phyloP scores from a whole-genome alignment of 2,888 invertebrate genomes.

The Tubulanus polymorphus region DNA sequence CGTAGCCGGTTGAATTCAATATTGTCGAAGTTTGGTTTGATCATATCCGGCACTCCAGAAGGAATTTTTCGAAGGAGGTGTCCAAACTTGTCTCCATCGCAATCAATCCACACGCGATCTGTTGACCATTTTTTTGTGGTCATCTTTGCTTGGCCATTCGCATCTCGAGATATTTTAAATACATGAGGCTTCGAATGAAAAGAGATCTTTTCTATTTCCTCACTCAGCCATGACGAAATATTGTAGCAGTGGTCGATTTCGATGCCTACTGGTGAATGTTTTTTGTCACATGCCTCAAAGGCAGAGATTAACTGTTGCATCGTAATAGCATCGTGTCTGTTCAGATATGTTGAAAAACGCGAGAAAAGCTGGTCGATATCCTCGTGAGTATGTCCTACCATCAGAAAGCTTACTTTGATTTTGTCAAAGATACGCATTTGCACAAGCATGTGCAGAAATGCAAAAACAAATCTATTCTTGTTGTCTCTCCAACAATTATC shows the following conservation, averaged over 20 bases:
- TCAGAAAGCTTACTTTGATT: slow-evolving; percentile 6
- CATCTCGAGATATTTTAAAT: background rate
- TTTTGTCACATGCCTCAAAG: background rate
- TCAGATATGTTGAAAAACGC: background rate
- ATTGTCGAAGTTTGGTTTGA: background rate
- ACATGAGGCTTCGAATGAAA: background rate
- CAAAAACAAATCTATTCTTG: slow-evolving; percentile 17
- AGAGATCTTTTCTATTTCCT: background rate
- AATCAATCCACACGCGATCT: background rate
- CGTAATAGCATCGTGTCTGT: background rate
- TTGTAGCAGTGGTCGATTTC: background rate
- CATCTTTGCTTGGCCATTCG: background rate
- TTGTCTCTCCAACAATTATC: slow-evolving; percentile 19
- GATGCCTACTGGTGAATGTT: background rate
- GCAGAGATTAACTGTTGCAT: background rate
- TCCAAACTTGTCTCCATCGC: background rate
- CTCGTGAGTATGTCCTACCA: background rate
- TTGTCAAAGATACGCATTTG: slow-evolving; percentile 10
- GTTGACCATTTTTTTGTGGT: slow-evolving; percentile 1
- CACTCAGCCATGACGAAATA: background rate
- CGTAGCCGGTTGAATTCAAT: background rate
- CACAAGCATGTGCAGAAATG: slow-evolving; percentile 13
- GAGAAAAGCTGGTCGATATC: background rate
- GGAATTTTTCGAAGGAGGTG: background rate
- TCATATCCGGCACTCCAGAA: background rate